Evolutionary conservation across 2,797 vertebrate species (phyloP).

Genomic region (Pelobates cultripes): DNA sequence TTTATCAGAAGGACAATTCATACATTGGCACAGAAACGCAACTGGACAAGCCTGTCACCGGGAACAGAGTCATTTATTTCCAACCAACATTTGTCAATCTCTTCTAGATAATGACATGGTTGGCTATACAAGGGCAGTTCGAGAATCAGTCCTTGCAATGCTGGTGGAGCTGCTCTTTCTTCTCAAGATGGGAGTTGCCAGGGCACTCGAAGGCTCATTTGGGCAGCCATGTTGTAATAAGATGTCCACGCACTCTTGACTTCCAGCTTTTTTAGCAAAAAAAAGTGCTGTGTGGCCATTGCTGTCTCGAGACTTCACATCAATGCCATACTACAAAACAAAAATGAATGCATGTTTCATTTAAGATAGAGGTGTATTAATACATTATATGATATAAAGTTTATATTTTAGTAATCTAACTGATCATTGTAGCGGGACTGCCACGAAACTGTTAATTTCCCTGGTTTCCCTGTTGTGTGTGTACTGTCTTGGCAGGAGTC

Average conservation of each 20-base stretch:
- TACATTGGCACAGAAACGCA: conserved; percentile 38
- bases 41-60: conserved; percentile 30
- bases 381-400: no score
- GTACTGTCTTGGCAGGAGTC: no score
- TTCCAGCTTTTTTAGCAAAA: conserved; percentile 81
- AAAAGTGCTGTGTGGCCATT: conserved; percentile 84
- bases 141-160: conserved; percentile 83
- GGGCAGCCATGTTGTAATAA: conserved; percentile 90
- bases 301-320: conserved; percentile 82
- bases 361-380: no score
- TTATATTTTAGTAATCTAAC: no score
- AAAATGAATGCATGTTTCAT: not conserved
- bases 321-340: conserved; percentile 82
- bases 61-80: conserved; percentile 37
- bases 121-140: conserved; percentile 72
- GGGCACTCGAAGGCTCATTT: conserved; percentile 77
- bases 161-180: conserved; percentile 90
- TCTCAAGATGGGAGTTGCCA: conserved; percentile 75
- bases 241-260: conserved; percentile 87
- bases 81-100: conserved; percentile 11
- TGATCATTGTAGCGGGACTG: no score
- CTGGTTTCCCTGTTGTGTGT: no score
- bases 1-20: conserved; percentile 28
- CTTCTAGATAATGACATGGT: conserved; percentile 8
- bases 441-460: no score